Evolutionary conservation across 2,113 vertebrate genomes (phyloP).

Genomic region (Myrmecophaga tridactyla): DNA sequence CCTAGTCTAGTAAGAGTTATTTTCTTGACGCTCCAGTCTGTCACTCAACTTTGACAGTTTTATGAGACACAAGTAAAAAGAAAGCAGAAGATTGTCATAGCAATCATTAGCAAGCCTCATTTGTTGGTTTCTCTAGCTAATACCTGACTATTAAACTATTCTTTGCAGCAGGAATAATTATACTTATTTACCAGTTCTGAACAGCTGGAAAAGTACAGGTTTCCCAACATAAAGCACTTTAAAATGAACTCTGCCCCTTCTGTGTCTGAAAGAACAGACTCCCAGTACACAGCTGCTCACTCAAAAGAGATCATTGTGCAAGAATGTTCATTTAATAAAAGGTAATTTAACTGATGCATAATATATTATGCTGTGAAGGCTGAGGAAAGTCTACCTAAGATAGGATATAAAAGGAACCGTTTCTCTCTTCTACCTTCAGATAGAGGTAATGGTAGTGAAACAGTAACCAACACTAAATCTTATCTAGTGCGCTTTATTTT

Average conservation of each 20-base stretch:
- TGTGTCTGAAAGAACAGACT: constrained; percentile 53
- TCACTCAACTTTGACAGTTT: constrained; percentile 55
- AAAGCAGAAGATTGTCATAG: constrained; percentile 52
- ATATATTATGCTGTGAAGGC: background rate
- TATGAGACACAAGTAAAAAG: constrained; percentile 48
- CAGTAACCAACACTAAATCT: constrained; percentile 29
- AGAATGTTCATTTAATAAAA: constrained; percentile 56
- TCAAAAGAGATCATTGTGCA: constrained; percentile 44
- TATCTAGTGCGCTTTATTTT: constrained; percentile 21
- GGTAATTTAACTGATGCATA: constrained; percentile 37
- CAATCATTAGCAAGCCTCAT: constrained; percentile 30
- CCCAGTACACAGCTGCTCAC: background rate
- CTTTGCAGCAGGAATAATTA: constrained; percentile 54
- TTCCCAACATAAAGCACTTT: background rate
- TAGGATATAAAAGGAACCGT: background rate
- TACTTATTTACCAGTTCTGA: constrained; percentile 57
- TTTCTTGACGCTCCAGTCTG: constrained; percentile 41
- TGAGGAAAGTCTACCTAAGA: background rate
- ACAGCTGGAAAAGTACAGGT: constrained; percentile 29
- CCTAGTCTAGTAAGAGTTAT: background rate
- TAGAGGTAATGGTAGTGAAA: background rate
- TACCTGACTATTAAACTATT: constrained; percentile 57
- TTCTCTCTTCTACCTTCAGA: constrained; percentile 8
- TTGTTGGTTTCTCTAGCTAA: constrained; percentile 26
- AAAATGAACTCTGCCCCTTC: constrained; percentile 6